These are phyloP conservation scores for Corydoras sp. DNA, from an alignment of 2,113 vertebrate species.

Conservation along the genomic window DNA sequence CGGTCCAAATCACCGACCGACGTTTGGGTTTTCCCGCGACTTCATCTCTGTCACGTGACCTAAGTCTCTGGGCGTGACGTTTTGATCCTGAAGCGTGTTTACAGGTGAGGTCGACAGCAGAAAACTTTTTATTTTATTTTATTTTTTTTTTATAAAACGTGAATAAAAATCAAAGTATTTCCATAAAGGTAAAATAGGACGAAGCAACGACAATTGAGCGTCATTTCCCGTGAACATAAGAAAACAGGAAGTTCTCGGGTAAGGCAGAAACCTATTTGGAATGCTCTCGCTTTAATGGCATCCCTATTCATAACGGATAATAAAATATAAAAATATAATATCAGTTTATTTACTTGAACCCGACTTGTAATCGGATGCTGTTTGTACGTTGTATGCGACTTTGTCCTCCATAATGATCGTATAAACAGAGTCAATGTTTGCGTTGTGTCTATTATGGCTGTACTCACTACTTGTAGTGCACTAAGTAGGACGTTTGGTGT, in stretches of 20 bases:
- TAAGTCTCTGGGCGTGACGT: background rate
- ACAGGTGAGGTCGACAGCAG: background rate
- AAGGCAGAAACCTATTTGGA: background rate
- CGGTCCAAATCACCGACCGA: background rate
- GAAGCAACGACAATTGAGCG: background rate
- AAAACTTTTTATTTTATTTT: background rate
- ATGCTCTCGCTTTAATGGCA: background rate
- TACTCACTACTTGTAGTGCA: background rate
- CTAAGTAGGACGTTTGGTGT: background rate
- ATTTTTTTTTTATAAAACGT: background rate
- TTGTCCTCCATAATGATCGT: background rate
- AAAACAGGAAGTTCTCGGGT: conserved; percentile 11
- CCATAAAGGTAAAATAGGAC: background rate
- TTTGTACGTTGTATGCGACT: background rate
- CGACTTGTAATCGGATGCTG: background rate
- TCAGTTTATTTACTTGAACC: background rate
- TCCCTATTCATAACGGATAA: background rate
- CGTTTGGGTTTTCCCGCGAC: conserved; percentile 64
- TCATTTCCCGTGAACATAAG: conserved; percentile 8
- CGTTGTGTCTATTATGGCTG: background rate
- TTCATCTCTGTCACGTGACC: conserved; percentile 20
- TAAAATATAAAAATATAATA: background rate
- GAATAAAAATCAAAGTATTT: too few species aligned
- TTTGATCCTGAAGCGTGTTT: background rate
- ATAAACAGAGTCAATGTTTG: background rate